These are phyloP conservation scores for Eubasilissa regina DNA, from an alignment of 1,140 invertebrate genomes.

Conservation along the genomic window DNA sequence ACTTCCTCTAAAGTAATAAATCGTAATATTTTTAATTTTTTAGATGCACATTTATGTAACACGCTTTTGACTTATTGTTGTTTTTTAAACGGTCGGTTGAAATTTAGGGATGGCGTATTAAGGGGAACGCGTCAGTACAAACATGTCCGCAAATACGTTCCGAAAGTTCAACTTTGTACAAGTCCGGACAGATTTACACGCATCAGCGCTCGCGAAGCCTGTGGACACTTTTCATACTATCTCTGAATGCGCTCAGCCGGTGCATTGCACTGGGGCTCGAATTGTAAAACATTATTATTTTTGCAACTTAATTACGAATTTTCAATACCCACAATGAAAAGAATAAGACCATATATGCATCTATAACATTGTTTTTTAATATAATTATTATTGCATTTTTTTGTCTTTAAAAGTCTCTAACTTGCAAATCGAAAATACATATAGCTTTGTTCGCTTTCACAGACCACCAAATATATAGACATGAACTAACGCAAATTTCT, in stretches of 20 bases:
- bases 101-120: slow-evolving; percentile 12
- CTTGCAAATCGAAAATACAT: too few relatives aligned
- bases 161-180: slow-evolving; percentile 60
- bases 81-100: neutral
- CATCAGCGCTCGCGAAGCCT: slow-evolving; percentile 49
- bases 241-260: slow-evolving; percentile 12
- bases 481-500: too few relatives aligned
- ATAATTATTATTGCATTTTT: too few relatives aligned
- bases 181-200: slow-evolving; percentile 59
- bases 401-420: too few relatives aligned
- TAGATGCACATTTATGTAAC: too few relatives aligned
- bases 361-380: too few relatives aligned
- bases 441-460: too few relatives aligned
- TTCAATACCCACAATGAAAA: too few relatives aligned
- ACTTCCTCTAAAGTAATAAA: neutral
- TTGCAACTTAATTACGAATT: too few relatives aligned
- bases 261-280: slow-evolving; percentile 12
- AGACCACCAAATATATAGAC: too few relatives aligned
- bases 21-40: neutral
- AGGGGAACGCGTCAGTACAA: slow-evolving; percentile 43
- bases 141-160: slow-evolving; percentile 57
- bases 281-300: too few relatives aligned
- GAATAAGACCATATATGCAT: too few relatives aligned
- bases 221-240: slow-evolving; percentile 31
- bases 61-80: neutral